These are phyloP conservation scores for Carassius gibelio DNA, from an alignment of 2,113 vertebrate genomes.

Conservation along the genomic window DNA sequence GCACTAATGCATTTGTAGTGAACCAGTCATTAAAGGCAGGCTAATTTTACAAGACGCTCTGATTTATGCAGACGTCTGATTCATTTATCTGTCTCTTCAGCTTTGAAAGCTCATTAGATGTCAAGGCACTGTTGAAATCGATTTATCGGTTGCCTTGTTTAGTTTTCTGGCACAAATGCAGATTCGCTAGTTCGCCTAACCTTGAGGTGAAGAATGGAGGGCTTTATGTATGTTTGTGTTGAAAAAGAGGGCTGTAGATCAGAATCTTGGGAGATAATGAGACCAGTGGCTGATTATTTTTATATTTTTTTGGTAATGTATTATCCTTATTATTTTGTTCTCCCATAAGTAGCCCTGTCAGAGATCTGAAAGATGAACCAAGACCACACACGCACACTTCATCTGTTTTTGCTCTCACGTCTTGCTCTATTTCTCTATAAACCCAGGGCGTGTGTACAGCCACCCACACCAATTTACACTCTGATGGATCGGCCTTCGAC, in stretches of 20 bases:
- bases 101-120: slow-evolving; percentile 27
- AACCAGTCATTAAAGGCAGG: slow-evolving; percentile 11
- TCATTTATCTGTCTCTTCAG: neutral
- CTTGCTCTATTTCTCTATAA: slow-evolving; percentile 4
- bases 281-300: neutral
- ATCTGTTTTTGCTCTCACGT: slow-evolving; percentile 29
- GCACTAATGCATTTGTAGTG: neutral
- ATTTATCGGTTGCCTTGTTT: neutral
- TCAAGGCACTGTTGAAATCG: neutral
- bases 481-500: slow-evolving; percentile 70
- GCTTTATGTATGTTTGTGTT: slow-evolving; percentile 41
- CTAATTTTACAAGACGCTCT: slow-evolving; percentile 25
- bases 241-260: slow-evolving; percentile 7
- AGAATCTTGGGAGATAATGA: neutral
- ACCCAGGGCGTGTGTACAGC: slow-evolving; percentile 35
- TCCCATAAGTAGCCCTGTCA: neutral
- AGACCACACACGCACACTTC: slow-evolving; percentile 51
- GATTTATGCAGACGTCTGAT: slow-evolving; percentile 1
- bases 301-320: slow-evolving; percentile 43
- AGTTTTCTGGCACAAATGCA: slow-evolving; percentile 27
- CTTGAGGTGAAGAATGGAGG: slow-evolving; percentile 26
- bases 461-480: slow-evolving; percentile 46
- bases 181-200: neutral
- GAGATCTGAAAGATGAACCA: slow-evolving; percentile 63
- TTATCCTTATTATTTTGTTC: neutral